A percentile compares a stretch with the other conserved stretches of the same genome.
These are phyloP conservation scores for Eidolon helvum DNA, from an alignment of 2,113 vertebrate species.

Conservation along the genomic window DNA sequence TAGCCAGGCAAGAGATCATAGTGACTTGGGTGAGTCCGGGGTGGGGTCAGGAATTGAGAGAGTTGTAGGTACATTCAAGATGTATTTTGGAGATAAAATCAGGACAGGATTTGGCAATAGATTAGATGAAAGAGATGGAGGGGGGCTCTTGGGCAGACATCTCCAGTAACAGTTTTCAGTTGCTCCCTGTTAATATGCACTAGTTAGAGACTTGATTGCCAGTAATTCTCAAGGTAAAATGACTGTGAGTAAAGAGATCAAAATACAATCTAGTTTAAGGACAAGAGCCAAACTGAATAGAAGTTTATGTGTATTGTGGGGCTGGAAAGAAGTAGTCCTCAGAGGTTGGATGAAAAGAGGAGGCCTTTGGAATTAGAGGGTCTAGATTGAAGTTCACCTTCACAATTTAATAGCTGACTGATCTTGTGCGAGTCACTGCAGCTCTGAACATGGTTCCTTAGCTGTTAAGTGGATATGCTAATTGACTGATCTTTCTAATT, in stretches of 20 bases:
- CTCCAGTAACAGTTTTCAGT: background rate
- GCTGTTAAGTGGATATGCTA: background rate
- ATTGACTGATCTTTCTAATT: background rate
- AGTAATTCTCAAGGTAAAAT: background rate
- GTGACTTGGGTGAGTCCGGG: background rate
- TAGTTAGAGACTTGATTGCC: background rate
- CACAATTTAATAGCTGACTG: background rate
- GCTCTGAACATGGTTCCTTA: background rate
- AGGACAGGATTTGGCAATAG: background rate
- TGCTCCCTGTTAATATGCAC: background rate
- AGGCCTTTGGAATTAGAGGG: background rate
- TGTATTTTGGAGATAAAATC: background rate
- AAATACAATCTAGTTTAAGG: background rate
- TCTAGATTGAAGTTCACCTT: background rate
- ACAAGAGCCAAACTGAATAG: background rate
- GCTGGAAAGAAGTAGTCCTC: background rate
- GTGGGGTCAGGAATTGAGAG: background rate
- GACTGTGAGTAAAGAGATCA: background rate
- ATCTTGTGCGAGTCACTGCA: background rate
- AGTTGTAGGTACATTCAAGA: background rate
- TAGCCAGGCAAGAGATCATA: background rate
- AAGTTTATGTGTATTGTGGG: background rate
- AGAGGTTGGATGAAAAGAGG: background rate
- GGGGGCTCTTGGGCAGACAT: background rate
- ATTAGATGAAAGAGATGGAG: background rate